Percentiles rank a stretch among this genome's conserved stretches.
These are phyloP conservation scores for Taenioides sp. DNA, from an alignment of 2,797 vertebrate genomes.

Conservation along the genomic window DNA sequence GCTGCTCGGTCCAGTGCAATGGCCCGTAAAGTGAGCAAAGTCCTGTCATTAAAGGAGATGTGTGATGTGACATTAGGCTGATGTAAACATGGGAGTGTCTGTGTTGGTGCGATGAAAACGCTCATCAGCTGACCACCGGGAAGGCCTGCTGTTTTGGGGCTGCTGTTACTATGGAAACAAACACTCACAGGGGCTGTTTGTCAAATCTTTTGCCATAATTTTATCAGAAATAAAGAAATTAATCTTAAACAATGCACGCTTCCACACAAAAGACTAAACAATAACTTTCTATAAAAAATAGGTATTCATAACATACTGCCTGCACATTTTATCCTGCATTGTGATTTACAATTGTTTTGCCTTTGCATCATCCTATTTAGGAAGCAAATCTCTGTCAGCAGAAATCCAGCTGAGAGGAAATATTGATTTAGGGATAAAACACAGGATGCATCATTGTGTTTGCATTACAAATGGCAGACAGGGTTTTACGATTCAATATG, in stretches of 20 bases:
- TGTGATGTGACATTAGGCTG: constrained; percentile 48
- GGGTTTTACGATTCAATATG: constrained; percentile 55
- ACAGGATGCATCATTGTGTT: constrained; percentile 45
- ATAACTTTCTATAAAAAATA: background rate
- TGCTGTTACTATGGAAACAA: constrained; percentile 54
- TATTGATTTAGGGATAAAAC: constrained; percentile 57
- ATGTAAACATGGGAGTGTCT: constrained; percentile 58
- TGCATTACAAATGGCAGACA: constrained; percentile 53
- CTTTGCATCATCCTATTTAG: constrained; percentile 21
- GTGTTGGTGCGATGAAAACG: constrained; percentile 39
- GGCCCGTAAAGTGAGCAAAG: constrained; percentile 29
- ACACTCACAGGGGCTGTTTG: constrained; percentile 12
- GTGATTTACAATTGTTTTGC: constrained; percentile 31
- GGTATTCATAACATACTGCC: background rate
- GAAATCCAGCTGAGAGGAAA: constrained; percentile 36
- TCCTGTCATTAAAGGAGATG: constrained; percentile 57
- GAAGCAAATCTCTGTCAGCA: constrained; percentile 41
- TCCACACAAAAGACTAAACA: background rate
- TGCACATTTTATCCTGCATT: background rate
- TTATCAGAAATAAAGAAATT: background rate
- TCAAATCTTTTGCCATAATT: background rate
- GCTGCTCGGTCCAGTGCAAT: constrained; percentile 19
- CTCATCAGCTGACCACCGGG: constrained; percentile 46
- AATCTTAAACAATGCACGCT: background rate
- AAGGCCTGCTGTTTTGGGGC: constrained; percentile 42